Percentiles rank a stretch among this genome's conserved stretches.
These are phyloP conservation scores for Aythya baeri DNA, from an alignment of 2,113 vertebrate species.

Conservation along the genomic window DNA sequence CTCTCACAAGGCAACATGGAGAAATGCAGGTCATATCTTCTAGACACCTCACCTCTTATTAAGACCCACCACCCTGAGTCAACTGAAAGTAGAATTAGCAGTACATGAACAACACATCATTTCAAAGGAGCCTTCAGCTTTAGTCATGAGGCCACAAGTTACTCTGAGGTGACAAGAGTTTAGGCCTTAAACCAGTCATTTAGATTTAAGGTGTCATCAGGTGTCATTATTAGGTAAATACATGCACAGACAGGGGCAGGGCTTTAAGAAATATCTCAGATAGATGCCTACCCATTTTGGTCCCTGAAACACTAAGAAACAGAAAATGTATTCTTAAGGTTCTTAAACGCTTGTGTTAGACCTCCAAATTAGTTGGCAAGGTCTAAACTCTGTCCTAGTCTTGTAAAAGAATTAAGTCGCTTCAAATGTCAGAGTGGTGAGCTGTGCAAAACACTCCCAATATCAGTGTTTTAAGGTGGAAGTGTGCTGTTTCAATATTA, in stretches of 20 bases:
- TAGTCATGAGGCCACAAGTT: not conserved
- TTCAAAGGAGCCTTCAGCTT: not conserved
- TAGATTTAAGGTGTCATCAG: not conserved
- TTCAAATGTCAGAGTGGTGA: not conserved
- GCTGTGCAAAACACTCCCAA: not conserved
- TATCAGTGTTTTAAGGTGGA: not conserved
- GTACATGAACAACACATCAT: not conserved
- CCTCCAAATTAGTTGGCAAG: not conserved
- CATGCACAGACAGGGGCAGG: not conserved
- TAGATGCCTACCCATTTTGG: not conserved
- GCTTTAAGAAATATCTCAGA: not conserved
- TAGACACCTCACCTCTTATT: not conserved
- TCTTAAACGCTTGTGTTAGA: not conserved
- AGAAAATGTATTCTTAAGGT: not conserved
- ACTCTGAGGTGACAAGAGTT: not conserved
- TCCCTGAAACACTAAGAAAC: not conserved
- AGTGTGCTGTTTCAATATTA: not conserved
- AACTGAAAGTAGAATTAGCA: not conserved
- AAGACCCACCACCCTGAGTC: not conserved
- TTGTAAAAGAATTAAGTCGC: not conserved
- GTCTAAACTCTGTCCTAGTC: not conserved
- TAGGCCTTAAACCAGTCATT: not conserved
- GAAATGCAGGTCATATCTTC: not conserved
- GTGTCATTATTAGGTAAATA: not conserved
- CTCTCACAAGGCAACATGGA: not conserved